phyloP scores from a whole-genome alignment of 2,113 vertebrate genomes.

The Ariopsis seemanni region DNA sequence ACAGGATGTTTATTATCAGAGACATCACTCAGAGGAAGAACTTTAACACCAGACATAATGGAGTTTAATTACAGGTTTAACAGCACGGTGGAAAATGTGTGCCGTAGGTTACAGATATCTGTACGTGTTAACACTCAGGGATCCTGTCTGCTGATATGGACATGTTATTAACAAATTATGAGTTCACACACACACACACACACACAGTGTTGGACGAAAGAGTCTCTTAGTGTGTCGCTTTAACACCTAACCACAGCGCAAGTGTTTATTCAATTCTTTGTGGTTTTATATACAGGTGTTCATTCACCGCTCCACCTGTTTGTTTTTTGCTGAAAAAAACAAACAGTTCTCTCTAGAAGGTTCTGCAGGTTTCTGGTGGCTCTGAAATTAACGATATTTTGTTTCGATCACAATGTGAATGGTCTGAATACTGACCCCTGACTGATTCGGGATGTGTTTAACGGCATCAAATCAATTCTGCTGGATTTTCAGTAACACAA shows the following conservation, averaged over 20 bases:
- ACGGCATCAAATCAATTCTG: background rate
- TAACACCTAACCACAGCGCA: background rate
- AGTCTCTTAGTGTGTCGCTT: background rate
- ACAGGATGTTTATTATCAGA: background rate
- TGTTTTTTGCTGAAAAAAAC: background rate
- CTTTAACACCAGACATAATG: background rate
- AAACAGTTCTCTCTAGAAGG: background rate
- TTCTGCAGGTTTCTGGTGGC: background rate
- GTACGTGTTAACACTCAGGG: background rate
- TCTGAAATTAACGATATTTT: too few species aligned
- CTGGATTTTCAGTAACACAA: background rate
- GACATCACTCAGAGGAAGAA: background rate
- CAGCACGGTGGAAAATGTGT: background rate
- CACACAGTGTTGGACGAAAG: background rate
- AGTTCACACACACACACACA: background rate
- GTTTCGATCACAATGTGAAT: background rate
- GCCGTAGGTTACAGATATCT: background rate
- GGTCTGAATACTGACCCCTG: background rate
- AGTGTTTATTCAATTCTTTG: background rate
- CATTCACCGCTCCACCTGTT: too few species aligned
- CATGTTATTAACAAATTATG: background rate
- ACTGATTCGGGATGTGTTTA: background rate
- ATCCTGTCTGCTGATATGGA: background rate
- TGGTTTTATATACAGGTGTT: background rate
- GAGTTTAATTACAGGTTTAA: background rate